Base-by-base conservation (phyloP, 2,113 vertebrate genomes). In the Oryzias curvinotus region DNA sequence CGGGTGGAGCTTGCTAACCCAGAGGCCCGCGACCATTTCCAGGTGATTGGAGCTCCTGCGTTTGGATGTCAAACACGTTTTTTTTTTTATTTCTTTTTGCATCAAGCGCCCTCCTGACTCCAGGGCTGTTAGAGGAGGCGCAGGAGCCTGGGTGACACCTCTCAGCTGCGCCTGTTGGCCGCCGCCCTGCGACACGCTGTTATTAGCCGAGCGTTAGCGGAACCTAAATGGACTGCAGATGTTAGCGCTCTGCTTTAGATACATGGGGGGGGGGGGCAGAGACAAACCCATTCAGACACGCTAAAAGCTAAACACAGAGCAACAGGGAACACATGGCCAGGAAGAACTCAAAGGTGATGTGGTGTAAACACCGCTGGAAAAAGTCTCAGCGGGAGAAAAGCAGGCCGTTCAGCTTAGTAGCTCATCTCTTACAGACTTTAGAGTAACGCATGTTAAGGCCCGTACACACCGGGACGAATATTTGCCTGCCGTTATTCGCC, bases 211-310 rank as follows among this genome's bases (percentile, higher is more conserved):
- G 84, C 79, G 80, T 88, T 88, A 88, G 83, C 81, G 64, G 77
- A 79, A 71, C 75, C 36, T 85, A 90, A 90, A 90, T 89, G 85
- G 81, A 78, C 83, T 87, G 84, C 91, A 92, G 90, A 91, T 93
- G 90, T 92, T 89, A 90, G 88, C 78, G 84, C 83, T 79, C 73
- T 78, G 86, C 85, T 90, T 85, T 74, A 83, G 85, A 90, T 87
- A 85, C 84, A 89, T n/a, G 75, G 77, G 84, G 75, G 76, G 75
- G 76, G 76, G 78, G 78, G 70, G 77, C 80, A 72, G 80, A 80
- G 82, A 88, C 61, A 43, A 70, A 85, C 68, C 73, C 52, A 67
- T 79, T 84, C 73, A 68, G 60, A 82, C 62, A 57, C 60, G 57
- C 80, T 51, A 73, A 36, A 68, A 77, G 75, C 70, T 70, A 75